A percentile compares a stretch with the other conserved stretches of the same genome.
Conservation (phyloP, 2,888 invertebrate species). For the Pterostichus madidus region DNA sequence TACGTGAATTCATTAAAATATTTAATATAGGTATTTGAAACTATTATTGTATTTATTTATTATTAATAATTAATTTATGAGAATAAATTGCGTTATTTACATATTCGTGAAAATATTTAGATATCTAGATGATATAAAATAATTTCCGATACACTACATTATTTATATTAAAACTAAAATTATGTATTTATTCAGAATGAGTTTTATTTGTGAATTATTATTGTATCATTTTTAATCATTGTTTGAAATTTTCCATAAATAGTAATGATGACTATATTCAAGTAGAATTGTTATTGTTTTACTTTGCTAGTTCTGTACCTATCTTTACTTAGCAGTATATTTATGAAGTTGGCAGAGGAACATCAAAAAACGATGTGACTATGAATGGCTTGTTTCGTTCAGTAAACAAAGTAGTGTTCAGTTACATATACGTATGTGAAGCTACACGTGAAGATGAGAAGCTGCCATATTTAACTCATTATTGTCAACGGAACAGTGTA, state of each 20-base stretch:
- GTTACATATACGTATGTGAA: slow-evolving; percentile 9
- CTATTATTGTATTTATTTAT: slow-evolving; percentile 33
- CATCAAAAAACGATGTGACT: slow-evolving; percentile 7
- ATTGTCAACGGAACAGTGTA: too few relatives aligned
- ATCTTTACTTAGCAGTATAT: slow-evolving; percentile 17
- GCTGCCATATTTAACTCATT: slow-evolving; percentile 12
- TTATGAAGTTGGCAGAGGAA: slow-evolving; percentile 20
- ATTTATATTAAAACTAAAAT: background rate
- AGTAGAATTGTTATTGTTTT: background rate
- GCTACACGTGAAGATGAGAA: background rate
- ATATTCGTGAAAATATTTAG: too few relatives aligned
- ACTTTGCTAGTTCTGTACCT: background rate
- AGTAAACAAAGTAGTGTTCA: slow-evolving; percentile 45
- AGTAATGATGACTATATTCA: too few relatives aligned
- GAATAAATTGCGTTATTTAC: slow-evolving; percentile 30
- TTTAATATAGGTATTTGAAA: slow-evolving; percentile 3
- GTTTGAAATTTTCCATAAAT: background rate
- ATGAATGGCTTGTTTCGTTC: slow-evolving; percentile 44
- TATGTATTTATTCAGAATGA: too few relatives aligned
- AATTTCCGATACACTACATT: slow-evolving; percentile 12
- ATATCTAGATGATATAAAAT: background rate
- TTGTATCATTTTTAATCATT: too few relatives aligned
- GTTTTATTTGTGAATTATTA: too few relatives aligned
- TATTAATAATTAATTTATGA: slow-evolving; percentile 20
- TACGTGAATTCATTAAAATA: background rate